Base-by-base conservation (phyloP, 2,888 invertebrate genomes). In the Netelia inedita region DNA sequence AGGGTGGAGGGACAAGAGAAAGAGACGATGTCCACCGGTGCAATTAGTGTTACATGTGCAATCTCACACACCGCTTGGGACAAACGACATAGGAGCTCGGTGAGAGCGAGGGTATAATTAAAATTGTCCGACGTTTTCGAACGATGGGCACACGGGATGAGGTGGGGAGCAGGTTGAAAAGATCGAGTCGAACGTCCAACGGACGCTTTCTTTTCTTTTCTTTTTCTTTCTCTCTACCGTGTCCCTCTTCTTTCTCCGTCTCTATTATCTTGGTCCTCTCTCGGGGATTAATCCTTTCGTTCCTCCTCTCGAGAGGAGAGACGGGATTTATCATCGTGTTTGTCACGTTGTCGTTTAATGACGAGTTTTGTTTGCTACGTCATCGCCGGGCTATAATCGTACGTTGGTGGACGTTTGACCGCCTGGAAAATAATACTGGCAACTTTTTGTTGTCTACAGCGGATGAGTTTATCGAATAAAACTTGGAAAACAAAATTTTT, bases 31-130 rank as follows among this genome's bases (percentile, higher is more conserved):
- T 69, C 76, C 53, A 65, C 53, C 23, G 86, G 89, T 89, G 91
- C 90, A 92, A 92, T 91, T 92, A 91, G 89, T 87, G 90, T 89
- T 89, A 89, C 90, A 89, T 87, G 89, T 59, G 61, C 71, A 55
- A 43, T 21, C 59, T 11, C 63, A n/a, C 59, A 61, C 61, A 61
- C 46, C 21, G 65, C 57, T 35, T 35, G n/a, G 23, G 68, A 65
- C 71, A 61, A 19, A 46, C 23, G 41, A 66, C 66, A n/a, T 78
- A 10, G 3, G 46, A 46, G 10, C 46, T 2, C 14, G 11, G 1
- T 19, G 57, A 87, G 89, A 83, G 87, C 73, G 50, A 53, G 87
- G 88, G 89, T 88, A 88, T 91, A 91, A 92, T 92, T 91, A 91
- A 91, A 91, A 91, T 90, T 88, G 87, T 88, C 86, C 88, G 88